Evolutionary conservation across 2,113 vertebrate genomes (phyloP).

Genomic region (Rhineura floridana): DNA sequence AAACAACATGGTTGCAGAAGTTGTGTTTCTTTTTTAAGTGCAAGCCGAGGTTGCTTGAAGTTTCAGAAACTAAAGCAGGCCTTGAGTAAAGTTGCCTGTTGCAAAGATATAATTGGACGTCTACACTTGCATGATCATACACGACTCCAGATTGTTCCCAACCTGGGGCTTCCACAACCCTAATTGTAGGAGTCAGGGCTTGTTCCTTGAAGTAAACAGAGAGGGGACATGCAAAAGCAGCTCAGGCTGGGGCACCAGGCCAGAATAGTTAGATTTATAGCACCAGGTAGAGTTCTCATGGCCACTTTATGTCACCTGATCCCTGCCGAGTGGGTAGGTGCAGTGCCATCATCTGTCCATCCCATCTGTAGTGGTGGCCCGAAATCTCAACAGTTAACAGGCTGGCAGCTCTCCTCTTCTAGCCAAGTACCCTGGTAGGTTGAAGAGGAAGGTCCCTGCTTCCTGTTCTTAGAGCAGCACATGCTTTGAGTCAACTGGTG

Average conservation of each 20-base stretch:
- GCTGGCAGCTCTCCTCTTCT: not conserved
- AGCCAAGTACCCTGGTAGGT: not conserved
- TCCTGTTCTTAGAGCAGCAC: not conserved
- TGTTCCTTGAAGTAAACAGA: not conserved
- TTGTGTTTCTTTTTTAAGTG: not conserved
- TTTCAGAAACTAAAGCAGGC: not conserved
- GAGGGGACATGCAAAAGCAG: not conserved
- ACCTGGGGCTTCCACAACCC: not conserved
- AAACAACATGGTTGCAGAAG: not conserved
- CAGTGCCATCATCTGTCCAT: not conserved
- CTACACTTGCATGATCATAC: not conserved
- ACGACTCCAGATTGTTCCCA: not conserved
- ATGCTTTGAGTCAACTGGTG: not conserved
- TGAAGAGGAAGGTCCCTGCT: not conserved
- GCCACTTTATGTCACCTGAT: not conserved
- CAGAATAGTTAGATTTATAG: not conserved
- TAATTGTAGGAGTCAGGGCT: too few relatives aligned
- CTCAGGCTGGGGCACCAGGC: not conserved
- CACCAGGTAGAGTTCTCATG: not conserved
- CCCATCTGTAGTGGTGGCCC: not conserved
- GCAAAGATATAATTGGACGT: not conserved
- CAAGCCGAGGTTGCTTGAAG: not conserved
- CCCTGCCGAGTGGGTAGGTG: not conserved
- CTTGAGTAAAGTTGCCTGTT: not conserved
- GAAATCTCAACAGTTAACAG: not conserved